Conservation (phyloP, 2,113 vertebrate species). For the Asarcornis scutulata region DNA sequence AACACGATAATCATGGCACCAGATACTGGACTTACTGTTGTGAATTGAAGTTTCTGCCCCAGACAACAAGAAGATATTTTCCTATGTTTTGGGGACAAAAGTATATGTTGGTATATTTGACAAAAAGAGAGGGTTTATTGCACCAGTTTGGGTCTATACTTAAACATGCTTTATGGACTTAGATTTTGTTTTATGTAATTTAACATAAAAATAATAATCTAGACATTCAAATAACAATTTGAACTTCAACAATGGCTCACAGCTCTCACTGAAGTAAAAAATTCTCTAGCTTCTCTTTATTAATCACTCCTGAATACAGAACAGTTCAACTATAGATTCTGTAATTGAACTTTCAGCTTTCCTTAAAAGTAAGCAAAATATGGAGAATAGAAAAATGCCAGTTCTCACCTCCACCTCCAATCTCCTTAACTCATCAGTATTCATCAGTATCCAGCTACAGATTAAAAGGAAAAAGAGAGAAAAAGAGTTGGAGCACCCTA, state of each 20-base stretch:
- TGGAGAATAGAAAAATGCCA: background rate
- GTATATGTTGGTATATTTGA: background rate
- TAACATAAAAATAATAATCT: background rate
- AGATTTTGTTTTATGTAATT: background rate
- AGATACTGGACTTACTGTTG: background rate
- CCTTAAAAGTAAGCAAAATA: background rate
- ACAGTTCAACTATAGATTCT: fast-evolving
- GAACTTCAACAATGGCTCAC: background rate
- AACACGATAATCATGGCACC: background rate
- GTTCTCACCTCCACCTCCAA: background rate
- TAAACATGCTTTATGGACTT: background rate
- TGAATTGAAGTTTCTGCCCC: background rate
- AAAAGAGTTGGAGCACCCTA: background rate
- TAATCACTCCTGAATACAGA: background rate
- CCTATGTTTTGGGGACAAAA: background rate
- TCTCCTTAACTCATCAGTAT: background rate
- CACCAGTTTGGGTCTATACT: background rate
- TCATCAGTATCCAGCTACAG: background rate
- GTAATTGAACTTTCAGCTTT: background rate
- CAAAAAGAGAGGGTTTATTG: background rate
- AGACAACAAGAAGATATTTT: background rate
- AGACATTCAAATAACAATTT: background rate
- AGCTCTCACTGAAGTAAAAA: background rate
- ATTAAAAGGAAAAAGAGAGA: background rate
- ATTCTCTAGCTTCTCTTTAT: background rate